Percentiles rank a stretch among this genome's conserved stretches.
Evolutionary conservation across 2,797 vertebrate species (phyloP).

Genomic region (Salarias fasciatus): DNA sequence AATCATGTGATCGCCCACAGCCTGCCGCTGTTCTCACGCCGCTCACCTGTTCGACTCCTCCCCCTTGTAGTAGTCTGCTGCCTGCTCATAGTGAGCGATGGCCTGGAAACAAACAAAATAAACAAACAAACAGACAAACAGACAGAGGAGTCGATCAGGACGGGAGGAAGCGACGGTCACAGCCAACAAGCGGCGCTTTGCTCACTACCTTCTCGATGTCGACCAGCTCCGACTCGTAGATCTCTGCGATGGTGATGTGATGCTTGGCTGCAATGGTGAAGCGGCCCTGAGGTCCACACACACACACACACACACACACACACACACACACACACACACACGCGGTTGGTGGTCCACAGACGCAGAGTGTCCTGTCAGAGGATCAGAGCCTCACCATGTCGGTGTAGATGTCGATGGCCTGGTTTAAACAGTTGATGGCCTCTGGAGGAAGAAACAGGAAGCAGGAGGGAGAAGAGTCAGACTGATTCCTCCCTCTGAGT

Average conservation of each 20-base stretch:
- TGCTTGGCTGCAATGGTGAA: slow-evolving; percentile 85
- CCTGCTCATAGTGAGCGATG: slow-evolving; percentile 85
- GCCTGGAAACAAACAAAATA: slow-evolving; percentile 61
- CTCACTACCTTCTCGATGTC: slow-evolving; percentile 82
- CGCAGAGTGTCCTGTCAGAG: neutral
- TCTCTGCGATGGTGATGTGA: slow-evolving; percentile 83
- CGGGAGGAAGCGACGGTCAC: too few relatives aligned
- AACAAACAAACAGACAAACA: too few relatives aligned
- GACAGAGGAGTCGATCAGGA: too few relatives aligned
- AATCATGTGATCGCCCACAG: too few relatives aligned
- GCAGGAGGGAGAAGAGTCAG: slow-evolving; percentile 46
- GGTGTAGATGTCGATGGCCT: slow-evolving; percentile 99
- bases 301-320: slow-evolving; percentile 21
- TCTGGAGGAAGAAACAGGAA: slow-evolving; percentile 86
- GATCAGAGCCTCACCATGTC: slow-evolving; percentile 91
- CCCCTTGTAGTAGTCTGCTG: slow-evolving; percentile 80
- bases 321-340: neutral
- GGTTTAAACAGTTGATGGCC: slow-evolving; percentile 99
- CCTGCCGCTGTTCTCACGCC: too few relatives aligned
- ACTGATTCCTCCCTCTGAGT: too few relatives aligned
- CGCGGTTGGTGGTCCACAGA: too few relatives aligned
- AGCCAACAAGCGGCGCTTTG: too few relatives aligned
- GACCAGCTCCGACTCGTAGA: slow-evolving; percentile 79
- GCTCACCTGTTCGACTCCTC: slow-evolving; percentile 79
- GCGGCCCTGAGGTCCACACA: slow-evolving; percentile 69